Conservation (phyloP, 1,140 invertebrate genomes). For the Diachasma alloeum region DNA sequence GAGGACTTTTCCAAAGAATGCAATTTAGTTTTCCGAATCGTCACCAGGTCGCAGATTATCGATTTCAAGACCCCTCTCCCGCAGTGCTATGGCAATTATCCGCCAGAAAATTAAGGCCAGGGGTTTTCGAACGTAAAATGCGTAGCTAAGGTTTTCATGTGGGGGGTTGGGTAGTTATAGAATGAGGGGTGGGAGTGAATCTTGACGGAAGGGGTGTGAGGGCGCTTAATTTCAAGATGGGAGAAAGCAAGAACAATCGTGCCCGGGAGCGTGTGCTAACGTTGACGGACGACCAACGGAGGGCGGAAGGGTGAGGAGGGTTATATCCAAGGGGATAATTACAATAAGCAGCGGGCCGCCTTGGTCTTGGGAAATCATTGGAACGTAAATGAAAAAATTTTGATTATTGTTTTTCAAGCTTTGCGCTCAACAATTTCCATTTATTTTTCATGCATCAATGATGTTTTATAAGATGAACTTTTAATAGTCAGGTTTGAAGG, state of each 20-base stretch:
- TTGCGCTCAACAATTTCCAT: not conserved
- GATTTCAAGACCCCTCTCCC: not conserved
- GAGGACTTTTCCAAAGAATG: slow-evolving; percentile 35
- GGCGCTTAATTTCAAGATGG: too few species aligned
- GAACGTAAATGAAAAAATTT: not conserved
- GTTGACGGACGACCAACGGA: slow-evolving; percentile 4
- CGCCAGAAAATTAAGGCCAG: slow-evolving; percentile 34
- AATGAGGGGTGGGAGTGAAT: slow-evolving; percentile 33
- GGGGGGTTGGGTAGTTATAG: slow-evolving; percentile 29
- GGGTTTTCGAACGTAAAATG: slow-evolving; percentile 17
- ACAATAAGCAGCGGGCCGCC: slow-evolving; percentile 33
- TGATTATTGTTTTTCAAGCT: not conserved
- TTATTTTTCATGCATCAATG: not conserved
- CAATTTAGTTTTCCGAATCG: slow-evolving; percentile 29
- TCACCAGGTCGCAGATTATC: slow-evolving; percentile 25
- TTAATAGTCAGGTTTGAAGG: too few species aligned
- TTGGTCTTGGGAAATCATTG: slow-evolving; percentile 29
- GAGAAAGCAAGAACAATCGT: slow-evolving; percentile 38
- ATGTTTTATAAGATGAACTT: not conserved
- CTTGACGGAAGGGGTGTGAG: slow-evolving; percentile 17
- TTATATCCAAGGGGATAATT: slow-evolving; percentile 36
- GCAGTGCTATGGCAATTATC: slow-evolving; percentile 35
- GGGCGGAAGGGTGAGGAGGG: not conserved
- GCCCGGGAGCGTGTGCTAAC: slow-evolving; percentile 35
- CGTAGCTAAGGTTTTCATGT: slow-evolving; percentile 6